Evolutionary conservation across 2,888 invertebrate genomes (phyloP).

Genomic region (Teinopalpus imperialis): DNA sequence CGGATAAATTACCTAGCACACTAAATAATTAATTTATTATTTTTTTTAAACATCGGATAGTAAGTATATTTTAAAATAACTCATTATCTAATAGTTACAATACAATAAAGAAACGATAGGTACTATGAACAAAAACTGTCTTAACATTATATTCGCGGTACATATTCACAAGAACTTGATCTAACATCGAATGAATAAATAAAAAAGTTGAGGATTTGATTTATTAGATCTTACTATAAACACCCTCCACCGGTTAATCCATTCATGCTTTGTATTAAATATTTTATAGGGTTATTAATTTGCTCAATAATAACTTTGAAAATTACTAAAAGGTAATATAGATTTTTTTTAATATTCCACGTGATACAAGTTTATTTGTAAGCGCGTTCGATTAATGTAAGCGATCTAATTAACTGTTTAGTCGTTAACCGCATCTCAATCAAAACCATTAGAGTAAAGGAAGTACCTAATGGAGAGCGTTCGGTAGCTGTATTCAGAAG

Average conservation of each 20-base stretch:
- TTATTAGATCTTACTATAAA: constrained; percentile 39
- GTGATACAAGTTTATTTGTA: too few species aligned
- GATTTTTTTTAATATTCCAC: too few species aligned
- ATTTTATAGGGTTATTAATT: constrained; percentile 40
- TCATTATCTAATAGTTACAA: neutral
- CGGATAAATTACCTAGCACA: too few species aligned
- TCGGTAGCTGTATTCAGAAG: constrained; percentile 66
- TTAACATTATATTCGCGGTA: constrained; percentile 1
- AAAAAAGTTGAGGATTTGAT: constrained; percentile 40
- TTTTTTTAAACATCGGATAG: too few species aligned
- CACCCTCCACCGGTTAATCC: constrained; percentile 34
- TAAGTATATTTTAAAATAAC: too few species aligned
- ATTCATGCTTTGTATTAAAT: constrained; percentile 42
- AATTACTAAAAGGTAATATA: constrained; percentile 13
- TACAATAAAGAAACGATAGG: neutral
- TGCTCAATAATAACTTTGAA: constrained; percentile 28
- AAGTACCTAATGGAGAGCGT: constrained; percentile 60
- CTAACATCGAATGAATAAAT: constrained; percentile 35
- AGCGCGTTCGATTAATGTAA: constrained; percentile 38
- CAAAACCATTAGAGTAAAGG: constrained; percentile 56
- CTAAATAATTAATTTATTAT: too few species aligned
- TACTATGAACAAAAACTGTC: too few species aligned
- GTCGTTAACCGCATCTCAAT: constrained; percentile 58
- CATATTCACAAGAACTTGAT: constrained; percentile 28
- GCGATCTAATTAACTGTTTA: constrained; percentile 55